Percentiles rank a stretch among this genome's conserved stretches.
phyloP scores from a whole-genome alignment of 1,140 invertebrate species.

The Caenorhabditis latens region DNA sequence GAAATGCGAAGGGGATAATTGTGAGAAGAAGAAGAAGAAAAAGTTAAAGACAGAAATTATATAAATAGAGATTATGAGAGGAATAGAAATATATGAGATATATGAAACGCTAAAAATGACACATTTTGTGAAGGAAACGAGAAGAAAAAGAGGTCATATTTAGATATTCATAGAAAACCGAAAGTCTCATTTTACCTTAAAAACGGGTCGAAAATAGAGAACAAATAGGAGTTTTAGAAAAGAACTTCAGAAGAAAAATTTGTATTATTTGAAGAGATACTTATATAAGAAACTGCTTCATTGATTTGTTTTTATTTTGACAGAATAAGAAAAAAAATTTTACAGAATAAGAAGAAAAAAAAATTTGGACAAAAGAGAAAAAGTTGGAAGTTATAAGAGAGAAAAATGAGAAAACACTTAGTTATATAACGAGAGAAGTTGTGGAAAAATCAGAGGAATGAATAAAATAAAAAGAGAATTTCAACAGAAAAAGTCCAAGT shows the following conservation, averaged over 20 bases:
- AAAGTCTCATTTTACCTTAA: slow-evolving; percentile 43
- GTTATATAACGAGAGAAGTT: slow-evolving; percentile 18
- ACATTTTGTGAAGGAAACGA: slow-evolving; percentile 2
- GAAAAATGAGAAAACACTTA: slow-evolving; percentile 33
- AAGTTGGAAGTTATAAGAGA: background rate
- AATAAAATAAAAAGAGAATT: too few species aligned
- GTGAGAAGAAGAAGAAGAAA: background rate
- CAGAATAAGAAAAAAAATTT: background rate
- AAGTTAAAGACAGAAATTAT: background rate
- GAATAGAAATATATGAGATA: background rate
- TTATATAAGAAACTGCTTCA: background rate
- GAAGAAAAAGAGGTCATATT: slow-evolving; percentile 11
- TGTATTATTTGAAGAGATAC: background rate
- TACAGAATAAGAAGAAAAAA: slow-evolving; percentile 3
- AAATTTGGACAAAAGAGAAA: background rate
- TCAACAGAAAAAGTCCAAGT: too few species aligned
- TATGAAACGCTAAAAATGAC: slow-evolving; percentile 2
- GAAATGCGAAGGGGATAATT: slow-evolving; percentile 28
- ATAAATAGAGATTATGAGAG: background rate
- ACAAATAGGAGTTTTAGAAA: background rate
- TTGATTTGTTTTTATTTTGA: slow-evolving; percentile 16
- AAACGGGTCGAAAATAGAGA: background rate
- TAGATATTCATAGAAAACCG: slow-evolving; percentile 30
- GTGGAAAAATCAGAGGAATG: background rate
- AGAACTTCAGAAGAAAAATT: background rate